Evolutionary conservation across 2,113 vertebrate species (phyloP).

Genomic region (Muntiacus muntjak): DNA sequence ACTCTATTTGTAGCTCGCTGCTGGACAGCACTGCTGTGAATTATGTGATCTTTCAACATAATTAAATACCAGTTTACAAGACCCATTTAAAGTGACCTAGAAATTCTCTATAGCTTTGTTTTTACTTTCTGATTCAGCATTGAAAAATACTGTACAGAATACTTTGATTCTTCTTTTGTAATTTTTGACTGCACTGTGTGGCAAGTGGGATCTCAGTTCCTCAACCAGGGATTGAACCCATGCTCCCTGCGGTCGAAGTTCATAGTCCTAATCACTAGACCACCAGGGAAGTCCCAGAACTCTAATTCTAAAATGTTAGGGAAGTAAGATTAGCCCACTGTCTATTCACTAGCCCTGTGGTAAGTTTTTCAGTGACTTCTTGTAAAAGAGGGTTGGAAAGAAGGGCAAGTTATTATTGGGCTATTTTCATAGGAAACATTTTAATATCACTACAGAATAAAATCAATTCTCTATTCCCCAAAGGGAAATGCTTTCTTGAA

Average conservation of each 20-base stretch:
- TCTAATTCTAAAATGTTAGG: background rate
- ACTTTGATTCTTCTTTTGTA: background rate
- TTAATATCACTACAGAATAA: constrained; percentile 2
- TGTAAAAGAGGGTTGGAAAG: background rate
- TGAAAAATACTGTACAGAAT: background rate
- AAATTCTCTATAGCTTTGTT: background rate
- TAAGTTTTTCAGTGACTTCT: constrained; percentile 2
- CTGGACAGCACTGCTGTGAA: background rate
- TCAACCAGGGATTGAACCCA: background rate
- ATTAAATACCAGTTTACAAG: background rate
- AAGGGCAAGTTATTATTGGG: background rate
- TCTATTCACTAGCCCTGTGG: background rate
- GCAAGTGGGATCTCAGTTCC: background rate
- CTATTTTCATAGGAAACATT: constrained; percentile 21
- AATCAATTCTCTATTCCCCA: background rate
- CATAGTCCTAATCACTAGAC: background rate
- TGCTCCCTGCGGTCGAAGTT: background rate
- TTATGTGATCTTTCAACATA: constrained; percentile 26
- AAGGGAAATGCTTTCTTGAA: background rate
- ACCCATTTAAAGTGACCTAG: background rate
- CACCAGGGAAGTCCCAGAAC: background rate
- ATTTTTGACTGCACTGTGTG: background rate
- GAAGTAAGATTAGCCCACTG: background rate
- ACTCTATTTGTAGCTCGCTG: background rate
- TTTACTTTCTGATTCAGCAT: background rate